Conservation (phyloP, 2,113 vertebrate genomes). For the Jaculus jaculus region DNA sequence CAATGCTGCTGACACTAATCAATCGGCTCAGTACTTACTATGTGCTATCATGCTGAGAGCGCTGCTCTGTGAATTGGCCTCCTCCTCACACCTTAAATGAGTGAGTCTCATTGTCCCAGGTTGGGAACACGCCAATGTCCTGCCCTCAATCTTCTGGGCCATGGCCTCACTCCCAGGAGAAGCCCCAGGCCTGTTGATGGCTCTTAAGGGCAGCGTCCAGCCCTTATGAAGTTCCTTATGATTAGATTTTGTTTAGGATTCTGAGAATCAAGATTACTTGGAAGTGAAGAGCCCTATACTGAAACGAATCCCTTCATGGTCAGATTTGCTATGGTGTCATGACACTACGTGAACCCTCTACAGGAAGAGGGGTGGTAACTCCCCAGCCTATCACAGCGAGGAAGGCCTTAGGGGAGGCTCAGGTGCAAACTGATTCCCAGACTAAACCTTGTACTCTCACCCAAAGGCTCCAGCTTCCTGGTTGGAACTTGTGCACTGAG, state of each 20-base stretch:
- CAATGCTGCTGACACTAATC: rapidly evolving
- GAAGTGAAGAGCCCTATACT: neutral
- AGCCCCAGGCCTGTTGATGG: neutral
- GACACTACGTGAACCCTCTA: rapidly evolving
- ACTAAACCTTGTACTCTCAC: neutral
- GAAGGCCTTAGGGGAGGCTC: neutral
- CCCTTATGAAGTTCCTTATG: neutral
- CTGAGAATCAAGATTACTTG: neutral
- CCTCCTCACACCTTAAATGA: neutral
- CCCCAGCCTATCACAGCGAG: neutral
- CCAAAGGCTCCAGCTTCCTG: neutral
- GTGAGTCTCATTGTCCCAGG: neutral
- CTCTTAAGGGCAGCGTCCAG: neutral
- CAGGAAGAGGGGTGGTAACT: neutral
- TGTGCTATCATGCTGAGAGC: neutral
- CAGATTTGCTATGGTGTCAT: rapidly evolving
- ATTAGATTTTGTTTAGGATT: slow-evolving; percentile 24
- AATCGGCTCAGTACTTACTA: neutral
- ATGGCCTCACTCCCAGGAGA: neutral
- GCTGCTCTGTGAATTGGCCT: neutral
- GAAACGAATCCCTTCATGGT: rapidly evolving
- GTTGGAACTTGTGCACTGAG: neutral
- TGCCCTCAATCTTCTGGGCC: neutral
- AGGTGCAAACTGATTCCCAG: neutral
- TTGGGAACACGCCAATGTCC: neutral